Percentiles rank a stretch among this genome's conserved stretches.
Conservation (phyloP, 2,888 invertebrate genomes). For the Drosophila barbarae region DNA sequence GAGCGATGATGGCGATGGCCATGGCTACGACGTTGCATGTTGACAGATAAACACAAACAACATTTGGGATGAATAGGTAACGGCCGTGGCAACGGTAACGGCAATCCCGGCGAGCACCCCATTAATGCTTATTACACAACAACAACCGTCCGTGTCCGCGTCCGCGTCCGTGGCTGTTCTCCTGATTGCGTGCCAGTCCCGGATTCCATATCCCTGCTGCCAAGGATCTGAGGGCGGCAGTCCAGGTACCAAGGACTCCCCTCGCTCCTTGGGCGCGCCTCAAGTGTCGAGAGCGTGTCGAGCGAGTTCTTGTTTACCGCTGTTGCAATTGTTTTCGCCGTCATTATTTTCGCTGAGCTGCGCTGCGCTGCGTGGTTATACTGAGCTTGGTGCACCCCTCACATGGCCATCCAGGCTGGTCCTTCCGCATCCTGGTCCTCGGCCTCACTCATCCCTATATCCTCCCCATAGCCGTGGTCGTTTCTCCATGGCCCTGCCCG, state of each 20-base stretch:
- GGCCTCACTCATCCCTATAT: constrained; percentile 36
- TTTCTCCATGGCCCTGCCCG: constrained; percentile 16
- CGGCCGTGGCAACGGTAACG: constrained; percentile 39
- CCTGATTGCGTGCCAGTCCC: constrained; percentile 68
- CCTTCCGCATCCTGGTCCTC: constrained; percentile 32
- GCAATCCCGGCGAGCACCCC: constrained; percentile 59
- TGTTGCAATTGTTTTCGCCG: constrained; percentile 72
- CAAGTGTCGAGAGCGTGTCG: constrained; percentile 73
- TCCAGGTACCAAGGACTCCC: constrained; percentile 17
- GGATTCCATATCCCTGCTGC: constrained; percentile 7
- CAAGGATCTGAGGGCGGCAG: constrained; percentile 14
- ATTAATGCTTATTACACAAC: constrained; percentile 73
- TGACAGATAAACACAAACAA: constrained; percentile 75
- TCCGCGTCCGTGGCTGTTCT: constrained; percentile 30
- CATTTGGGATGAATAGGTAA: constrained; percentile 64
- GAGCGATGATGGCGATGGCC: constrained; percentile 17
- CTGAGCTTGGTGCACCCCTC: constrained; percentile 41
- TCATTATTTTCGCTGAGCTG: constrained; percentile 67
- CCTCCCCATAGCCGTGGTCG: background rate
- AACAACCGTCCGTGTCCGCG: constrained; percentile 26
- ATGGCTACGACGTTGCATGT: constrained; percentile 59
- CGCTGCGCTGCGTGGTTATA: constrained; percentile 35
- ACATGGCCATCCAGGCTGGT: constrained; percentile 30
- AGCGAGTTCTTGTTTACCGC: constrained; percentile 74
- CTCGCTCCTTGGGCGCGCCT: constrained; percentile 32